Conservation (phyloP, 2,888 invertebrate species). For the Achlya flavicornis region DNA sequence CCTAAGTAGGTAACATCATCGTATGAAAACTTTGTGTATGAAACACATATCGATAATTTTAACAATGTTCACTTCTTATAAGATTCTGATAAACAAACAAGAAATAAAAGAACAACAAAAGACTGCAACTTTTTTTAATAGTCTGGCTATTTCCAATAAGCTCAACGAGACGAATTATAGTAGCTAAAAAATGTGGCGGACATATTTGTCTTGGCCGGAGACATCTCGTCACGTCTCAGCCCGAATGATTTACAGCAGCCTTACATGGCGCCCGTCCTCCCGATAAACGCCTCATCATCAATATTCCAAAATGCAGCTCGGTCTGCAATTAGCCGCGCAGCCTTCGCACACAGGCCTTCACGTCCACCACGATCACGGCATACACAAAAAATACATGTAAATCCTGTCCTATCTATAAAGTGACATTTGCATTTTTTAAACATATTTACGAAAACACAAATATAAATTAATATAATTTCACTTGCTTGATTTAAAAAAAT, state of each 20-base stretch:
- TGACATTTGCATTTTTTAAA: constrained; percentile 61
- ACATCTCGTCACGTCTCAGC: constrained; percentile 80
- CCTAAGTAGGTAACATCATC: no score
- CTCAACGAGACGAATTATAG: constrained; percentile 68
- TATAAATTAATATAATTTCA: background rate
- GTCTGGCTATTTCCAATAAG: constrained; percentile 55
- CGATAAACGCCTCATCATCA: constrained; percentile 83
- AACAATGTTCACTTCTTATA: background rate
- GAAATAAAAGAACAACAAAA: constrained; percentile 41
- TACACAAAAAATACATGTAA: constrained; percentile 71
- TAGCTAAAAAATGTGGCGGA: constrained; percentile 72
- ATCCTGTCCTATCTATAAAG: constrained; percentile 79
- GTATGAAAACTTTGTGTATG: no score
- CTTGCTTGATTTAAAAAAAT: background rate
- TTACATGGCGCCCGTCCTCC: constrained; percentile 79
- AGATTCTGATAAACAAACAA: constrained; percentile 23
- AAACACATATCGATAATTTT: no score
- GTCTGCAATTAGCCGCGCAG: constrained; percentile 79
- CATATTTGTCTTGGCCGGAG: constrained; percentile 77
- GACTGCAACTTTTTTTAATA: constrained; percentile 38
- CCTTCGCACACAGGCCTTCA: constrained; percentile 80
- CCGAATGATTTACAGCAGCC: constrained; percentile 81
- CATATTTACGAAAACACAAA: background rate
- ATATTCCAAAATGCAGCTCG: constrained; percentile 83
- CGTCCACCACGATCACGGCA: constrained; percentile 64